These are phyloP conservation scores for Pollenia angustigena DNA, from an alignment of 2,888 invertebrate species.

Conservation along the genomic window DNA sequence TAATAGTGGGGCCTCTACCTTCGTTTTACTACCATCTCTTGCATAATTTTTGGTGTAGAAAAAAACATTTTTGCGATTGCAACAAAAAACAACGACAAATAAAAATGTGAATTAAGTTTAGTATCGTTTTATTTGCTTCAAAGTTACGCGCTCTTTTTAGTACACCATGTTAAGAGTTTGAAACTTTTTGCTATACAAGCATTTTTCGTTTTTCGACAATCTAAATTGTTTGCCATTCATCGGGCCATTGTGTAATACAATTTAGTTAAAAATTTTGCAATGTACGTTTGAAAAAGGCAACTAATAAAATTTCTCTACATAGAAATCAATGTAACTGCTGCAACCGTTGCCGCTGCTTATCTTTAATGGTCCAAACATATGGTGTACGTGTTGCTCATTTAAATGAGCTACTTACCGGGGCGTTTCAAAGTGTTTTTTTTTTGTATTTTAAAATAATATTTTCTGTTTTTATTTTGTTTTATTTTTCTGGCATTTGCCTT, in stretches of 20 bases:
- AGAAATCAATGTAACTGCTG: conserved; percentile 18
- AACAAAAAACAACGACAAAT: too few species aligned
- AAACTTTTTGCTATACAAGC: background rate
- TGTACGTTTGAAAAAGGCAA: background rate
- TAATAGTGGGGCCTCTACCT: too few species aligned
- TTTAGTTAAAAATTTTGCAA: conserved; percentile 26
- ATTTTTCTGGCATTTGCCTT: conserved; percentile 42
- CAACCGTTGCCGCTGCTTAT: conserved; percentile 64
- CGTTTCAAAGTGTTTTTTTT: conserved; percentile 23
- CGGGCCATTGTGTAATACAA: background rate
- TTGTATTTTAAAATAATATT: conserved; percentile 46
- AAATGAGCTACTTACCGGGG: conserved; percentile 75
- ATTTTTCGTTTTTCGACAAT: background rate
- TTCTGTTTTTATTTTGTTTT: conserved; percentile 6
- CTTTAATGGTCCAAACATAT: conserved; percentile 75
- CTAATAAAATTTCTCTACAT: background rate
- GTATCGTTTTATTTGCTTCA: too few species aligned
- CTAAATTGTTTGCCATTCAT: conserved; percentile 27
- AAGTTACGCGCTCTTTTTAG: background rate
- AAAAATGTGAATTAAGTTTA: too few species aligned
- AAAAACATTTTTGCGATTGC: too few species aligned
- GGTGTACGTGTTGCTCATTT: conserved; percentile 76
- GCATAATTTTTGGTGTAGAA: too few species aligned
- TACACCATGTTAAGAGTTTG: background rate
- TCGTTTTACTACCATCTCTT: too few species aligned